These are phyloP conservation scores for Poecilus cupreus DNA, from an alignment of 2,888 invertebrate species.

Conservation along the genomic window DNA sequence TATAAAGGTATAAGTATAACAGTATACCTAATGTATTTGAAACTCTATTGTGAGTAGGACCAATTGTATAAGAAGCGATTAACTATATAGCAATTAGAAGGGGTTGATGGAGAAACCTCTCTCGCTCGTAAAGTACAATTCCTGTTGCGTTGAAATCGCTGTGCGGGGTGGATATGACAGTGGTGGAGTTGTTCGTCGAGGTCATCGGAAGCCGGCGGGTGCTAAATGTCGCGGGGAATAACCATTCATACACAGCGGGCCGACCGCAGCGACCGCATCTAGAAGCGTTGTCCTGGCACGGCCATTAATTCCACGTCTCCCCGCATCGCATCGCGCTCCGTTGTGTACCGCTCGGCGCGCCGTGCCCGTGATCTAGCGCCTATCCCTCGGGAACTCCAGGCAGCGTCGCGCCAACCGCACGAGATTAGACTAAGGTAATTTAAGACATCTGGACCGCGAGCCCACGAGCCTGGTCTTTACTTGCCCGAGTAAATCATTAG, in stretches of 20 bases:
- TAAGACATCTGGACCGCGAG: slow-evolving; percentile 55
- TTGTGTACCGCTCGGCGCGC: slow-evolving; percentile 37
- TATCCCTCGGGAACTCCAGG: slow-evolving; percentile 41
- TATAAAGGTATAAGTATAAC: too few relatives aligned
- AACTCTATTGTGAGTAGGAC: too few relatives aligned
- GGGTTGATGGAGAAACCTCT: not conserved
- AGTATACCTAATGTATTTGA: too few relatives aligned
- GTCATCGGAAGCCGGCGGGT: slow-evolving; percentile 61
- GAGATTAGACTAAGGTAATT: slow-evolving; percentile 59
- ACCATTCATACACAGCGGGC: slow-evolving; percentile 70
- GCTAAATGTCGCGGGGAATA: slow-evolving; percentile 71
- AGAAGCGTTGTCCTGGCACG: slow-evolving; percentile 63
- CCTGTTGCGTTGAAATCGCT: not conserved
- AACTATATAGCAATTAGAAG: not conserved
- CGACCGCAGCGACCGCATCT: slow-evolving; percentile 66
- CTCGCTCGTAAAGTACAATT: not conserved
- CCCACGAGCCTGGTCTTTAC: slow-evolving; percentile 37
- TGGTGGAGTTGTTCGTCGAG: not conserved
- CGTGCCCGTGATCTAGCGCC: slow-evolving; percentile 46
- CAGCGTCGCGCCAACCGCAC: slow-evolving; percentile 39
- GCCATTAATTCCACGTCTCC: slow-evolving; percentile 51
- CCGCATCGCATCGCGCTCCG: slow-evolving; percentile 14
- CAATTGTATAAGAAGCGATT: not conserved
- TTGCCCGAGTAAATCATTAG: slow-evolving; percentile 53
- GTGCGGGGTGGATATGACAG: not conserved